Evolutionary conservation across 1,140 invertebrate species (phyloP).

Genomic region (Zaprionus vittiger): DNA sequence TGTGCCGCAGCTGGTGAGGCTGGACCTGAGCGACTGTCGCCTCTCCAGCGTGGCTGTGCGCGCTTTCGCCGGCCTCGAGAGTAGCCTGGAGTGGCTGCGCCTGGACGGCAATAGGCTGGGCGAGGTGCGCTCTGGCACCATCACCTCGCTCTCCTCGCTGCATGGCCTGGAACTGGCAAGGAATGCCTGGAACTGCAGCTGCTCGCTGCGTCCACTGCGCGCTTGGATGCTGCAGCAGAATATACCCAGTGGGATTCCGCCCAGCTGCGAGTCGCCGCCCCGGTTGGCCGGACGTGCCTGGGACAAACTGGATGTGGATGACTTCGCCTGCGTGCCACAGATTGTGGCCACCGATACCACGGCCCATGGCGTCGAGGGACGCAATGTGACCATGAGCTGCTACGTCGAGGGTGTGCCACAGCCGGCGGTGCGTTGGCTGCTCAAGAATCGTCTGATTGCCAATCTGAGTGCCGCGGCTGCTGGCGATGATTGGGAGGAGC

Average conservation of each 20-base stretch:
- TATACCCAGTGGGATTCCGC: conserved; percentile 89
- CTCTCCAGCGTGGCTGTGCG: conserved; percentile 88
- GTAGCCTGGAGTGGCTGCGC: conserved; percentile 90
- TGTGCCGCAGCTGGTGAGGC: conserved; percentile 88
- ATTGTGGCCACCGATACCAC: conserved; percentile 86
- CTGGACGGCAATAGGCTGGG: conserved; percentile 90
- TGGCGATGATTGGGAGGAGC: conserved; percentile 50
- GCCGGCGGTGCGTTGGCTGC: conserved; percentile 87
- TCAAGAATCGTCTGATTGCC: conserved; percentile 80
- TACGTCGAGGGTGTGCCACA: conserved; percentile 89
- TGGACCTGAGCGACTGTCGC: conserved; percentile 90
- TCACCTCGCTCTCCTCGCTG: conserved; percentile 88
- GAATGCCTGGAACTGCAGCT: conserved; percentile 94
- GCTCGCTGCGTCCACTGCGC: conserved; percentile 89
- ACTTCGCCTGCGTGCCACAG: conserved; percentile 91
- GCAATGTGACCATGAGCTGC: conserved; percentile 91
- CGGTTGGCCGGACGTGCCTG: conserved; percentile 88
- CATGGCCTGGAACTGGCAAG: conserved; percentile 90
- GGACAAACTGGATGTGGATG: conserved; percentile 90
- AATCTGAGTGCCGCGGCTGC: conserved; percentile 71
- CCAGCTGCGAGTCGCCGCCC: conserved; percentile 88
- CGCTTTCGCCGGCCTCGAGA: conserved; percentile 90
- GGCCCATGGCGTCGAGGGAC: conserved; percentile 87
- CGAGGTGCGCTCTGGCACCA: conserved; percentile 87
- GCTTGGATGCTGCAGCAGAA: conserved; percentile 92